Evolutionary conservation across 2,888 invertebrate species (phyloP), one percentile per base, ranked within the genome.

Genomic region (Parnassius mnemosyne): DNA sequence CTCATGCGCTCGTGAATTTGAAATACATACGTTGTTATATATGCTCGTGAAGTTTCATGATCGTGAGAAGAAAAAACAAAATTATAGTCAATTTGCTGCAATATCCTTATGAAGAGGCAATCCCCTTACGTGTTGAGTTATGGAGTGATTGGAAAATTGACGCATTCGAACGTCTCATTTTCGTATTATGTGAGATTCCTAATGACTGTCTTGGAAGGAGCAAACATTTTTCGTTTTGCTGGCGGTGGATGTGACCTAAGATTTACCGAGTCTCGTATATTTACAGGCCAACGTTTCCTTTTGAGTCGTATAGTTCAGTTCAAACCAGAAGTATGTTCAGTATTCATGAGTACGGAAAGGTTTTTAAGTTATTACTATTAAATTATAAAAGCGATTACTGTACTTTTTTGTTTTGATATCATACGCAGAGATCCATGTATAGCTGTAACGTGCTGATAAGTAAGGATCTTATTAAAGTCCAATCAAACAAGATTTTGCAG

Each of bases 11-110:
- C 81, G 81, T 84, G 83, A 83, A 78, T 71, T 69, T 75, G 78
- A 87, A 7, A 7, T 34, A 34, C 34, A 34, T 7, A 34, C 34
- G 34, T 34, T 34, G 34, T 34, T 34, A 5, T 34, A 7, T 34
- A 34, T 34, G 34, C 34, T 34, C 34, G 34, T 1, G 34, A 34
- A 81, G 81, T 82, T 84, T 83, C 81, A 79, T 78, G 76, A 75
- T 80, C 85, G 88, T 88, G 87, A 87, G 87, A 86, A 85, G 78
- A 89, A 89, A 89, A 86, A 86, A 83, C 79, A 74, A 84, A 85
- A 90, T 90, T 89, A 84, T 82, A 79, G 83, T 83, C 85, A 88
- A 89, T 90, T 89, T 87, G 84, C 82, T 83, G 80, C 79, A 79
- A 85, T 85, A 88, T 85, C 87, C 89, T 87, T 87, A 88, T 83